Base-by-base conservation (phyloP, 2,888 invertebrate genomes). In the Pollenia griseotomentosa region DNA sequence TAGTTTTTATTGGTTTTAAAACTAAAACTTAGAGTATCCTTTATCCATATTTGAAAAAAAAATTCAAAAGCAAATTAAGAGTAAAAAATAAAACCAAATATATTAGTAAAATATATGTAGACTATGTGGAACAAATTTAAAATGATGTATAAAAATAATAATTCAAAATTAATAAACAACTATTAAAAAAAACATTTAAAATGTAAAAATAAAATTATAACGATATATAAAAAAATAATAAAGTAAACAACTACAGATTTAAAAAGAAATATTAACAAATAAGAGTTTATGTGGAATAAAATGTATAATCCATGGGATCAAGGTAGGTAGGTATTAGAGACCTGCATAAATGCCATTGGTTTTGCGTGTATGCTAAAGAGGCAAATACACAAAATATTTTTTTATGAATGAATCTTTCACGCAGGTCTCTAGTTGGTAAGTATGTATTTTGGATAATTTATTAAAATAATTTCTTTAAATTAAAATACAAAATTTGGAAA, bases 81-180 rank as follows among this genome's bases (percentile, higher is more conserved):
- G 63, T 57, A 63, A 66, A 51, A 65, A 53, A 74, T 68, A 14
- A 44, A 51, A 61, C 48, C 40, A 16, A 19, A 78, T 63, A 66
- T 33, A 77, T 74, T 82, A 87, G 70, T 83, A 80, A 84, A 87
- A 88, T 78, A 87, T 87, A 71, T 81, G 86, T 80, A 87, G 74
- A 80, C 66, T 82, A 84, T 87, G 63, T 87, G 86, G 63, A 86
- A 88, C 86, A 87, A 88, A 83, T 85, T 85, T 57, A 70, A 79
- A 80, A 85, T 53, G 16, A 82, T 71, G 51, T 85, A 74, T 53
- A 84, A 55, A 33, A 86, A 73, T 74, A 79, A 88, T 81, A 86
- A 87, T 88, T 51, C 55, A 66, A 19, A 68, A 79, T 63, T 66
- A 83, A 77, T 51, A 81, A 63, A 74, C 3, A 73, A 55, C 77